Conservation (phyloP, 2,113 vertebrate genomes). For the Arenaria interpres region DNA sequence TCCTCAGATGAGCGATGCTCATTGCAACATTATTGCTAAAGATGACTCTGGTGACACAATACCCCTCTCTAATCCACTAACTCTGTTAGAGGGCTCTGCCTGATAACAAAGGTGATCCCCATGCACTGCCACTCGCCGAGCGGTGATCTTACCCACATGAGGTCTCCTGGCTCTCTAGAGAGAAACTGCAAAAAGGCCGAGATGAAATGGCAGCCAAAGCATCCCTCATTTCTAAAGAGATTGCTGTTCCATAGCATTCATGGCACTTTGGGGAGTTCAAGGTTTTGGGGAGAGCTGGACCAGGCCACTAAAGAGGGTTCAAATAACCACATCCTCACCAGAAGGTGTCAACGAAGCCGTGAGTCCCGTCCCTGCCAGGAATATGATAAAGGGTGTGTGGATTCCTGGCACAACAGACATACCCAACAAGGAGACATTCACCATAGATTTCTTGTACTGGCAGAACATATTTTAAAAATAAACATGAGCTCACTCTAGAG, state of each 20-base stretch:
- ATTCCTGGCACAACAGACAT: slow-evolving; percentile 12
- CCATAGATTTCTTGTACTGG: slow-evolving; percentile 22
- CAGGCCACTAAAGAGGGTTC: neutral
- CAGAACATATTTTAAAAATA: slow-evolving; percentile 41
- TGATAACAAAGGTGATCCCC: neutral
- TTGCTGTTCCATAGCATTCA: neutral
- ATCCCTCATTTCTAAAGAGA: neutral
- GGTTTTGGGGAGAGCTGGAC: neutral
- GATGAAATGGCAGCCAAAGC: neutral
- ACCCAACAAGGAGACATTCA: slow-evolving; percentile 45
- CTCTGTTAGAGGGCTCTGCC: neutral
- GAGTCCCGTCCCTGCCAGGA: neutral
- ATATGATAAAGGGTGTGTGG: neutral
- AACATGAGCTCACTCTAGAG: slow-evolving; percentile 41
- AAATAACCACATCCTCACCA: neutral
- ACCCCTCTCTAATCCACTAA: neutral
- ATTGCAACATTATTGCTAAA: neutral
- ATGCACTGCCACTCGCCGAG: neutral
- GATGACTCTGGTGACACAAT: neutral
- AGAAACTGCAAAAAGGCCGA: neutral
- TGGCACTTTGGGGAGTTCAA: neutral
- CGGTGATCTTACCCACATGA: rapidly evolving
- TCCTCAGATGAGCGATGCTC: neutral
- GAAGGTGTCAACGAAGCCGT: neutral
- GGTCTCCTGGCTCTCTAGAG: neutral